These are phyloP conservation scores for Acrossocheilus wenchowensis DNA, from an alignment of 2,797 vertebrate genomes.

Conservation along the genomic window DNA sequence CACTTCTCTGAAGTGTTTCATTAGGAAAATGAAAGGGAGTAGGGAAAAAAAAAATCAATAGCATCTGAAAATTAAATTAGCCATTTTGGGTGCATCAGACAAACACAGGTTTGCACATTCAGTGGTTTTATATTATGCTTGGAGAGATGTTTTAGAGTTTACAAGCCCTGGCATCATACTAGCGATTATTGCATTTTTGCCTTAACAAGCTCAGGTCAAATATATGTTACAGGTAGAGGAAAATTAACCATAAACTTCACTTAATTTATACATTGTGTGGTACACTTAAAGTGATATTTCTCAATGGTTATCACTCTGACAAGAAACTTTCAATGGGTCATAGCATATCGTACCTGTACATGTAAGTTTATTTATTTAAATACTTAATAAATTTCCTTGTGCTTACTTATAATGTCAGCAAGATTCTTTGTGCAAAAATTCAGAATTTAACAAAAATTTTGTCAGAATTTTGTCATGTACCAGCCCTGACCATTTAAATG, in stretches of 20 bases:
- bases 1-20: constrained; percentile 60
- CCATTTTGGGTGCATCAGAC: constrained; percentile 47
- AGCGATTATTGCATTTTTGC: neutral
- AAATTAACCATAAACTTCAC: neutral
- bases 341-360: neutral
- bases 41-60: constrained; percentile 47
- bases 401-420: neutral
- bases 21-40: constrained; percentile 55
- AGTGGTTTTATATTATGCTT: constrained; percentile 1
- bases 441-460: neutral
- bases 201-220: constrained; percentile 16
- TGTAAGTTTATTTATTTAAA: neutral
- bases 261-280: neutral
- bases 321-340: neutral
- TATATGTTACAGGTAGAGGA: neutral
- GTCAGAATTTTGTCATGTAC: neutral
- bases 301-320: neutral
- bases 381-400: neutral
- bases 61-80: constrained; percentile 55
- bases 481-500: neutral
- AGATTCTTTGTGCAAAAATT: neutral
- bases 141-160: constrained; percentile 7
- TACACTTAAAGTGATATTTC: neutral
- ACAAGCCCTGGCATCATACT: neutral
- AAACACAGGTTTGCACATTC: constrained; percentile 37